Conservation (phyloP, 2,113 vertebrate species). For the Rostratula benghalensis region DNA sequence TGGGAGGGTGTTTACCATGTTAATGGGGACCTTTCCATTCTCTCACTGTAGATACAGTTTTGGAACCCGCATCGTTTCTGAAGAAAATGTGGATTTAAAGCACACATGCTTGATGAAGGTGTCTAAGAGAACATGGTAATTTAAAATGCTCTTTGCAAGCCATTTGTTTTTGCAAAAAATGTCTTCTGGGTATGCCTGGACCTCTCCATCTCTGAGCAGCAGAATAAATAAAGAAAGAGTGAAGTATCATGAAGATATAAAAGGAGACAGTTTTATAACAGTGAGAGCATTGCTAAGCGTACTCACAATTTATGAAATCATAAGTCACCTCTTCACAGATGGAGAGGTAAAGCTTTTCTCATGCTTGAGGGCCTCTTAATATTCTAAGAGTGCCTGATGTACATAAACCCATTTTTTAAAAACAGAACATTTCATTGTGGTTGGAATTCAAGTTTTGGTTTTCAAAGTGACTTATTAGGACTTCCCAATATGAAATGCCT, state of each 20-base stretch:
- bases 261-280: slow-evolving; percentile 33
- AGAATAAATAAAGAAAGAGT: slow-evolving; percentile 2
- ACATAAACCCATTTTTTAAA: background rate
- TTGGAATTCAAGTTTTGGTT: background rate
- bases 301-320: slow-evolving; percentile 36
- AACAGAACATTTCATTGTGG: background rate
- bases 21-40: background rate
- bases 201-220: background rate
- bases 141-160: background rate
- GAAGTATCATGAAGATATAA: background rate
- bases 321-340: slow-evolving; percentile 35
- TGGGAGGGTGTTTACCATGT: background rate
- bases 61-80: background rate
- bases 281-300: background rate
- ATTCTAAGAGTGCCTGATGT: background rate
- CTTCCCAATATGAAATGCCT: background rate
- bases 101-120: background rate
- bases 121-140: background rate
- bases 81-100: background rate
- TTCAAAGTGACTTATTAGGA: background rate
- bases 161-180: background rate
- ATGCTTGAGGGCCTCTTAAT: slow-evolving; percentile 5
- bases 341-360: slow-evolving; percentile 35
- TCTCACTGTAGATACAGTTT: background rate
- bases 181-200: background rate